Evolutionary conservation across 2,888 invertebrate genomes (phyloP), one percentile per base, ranked within the genome.

Genomic region (Latrodectus elegans): DNA sequence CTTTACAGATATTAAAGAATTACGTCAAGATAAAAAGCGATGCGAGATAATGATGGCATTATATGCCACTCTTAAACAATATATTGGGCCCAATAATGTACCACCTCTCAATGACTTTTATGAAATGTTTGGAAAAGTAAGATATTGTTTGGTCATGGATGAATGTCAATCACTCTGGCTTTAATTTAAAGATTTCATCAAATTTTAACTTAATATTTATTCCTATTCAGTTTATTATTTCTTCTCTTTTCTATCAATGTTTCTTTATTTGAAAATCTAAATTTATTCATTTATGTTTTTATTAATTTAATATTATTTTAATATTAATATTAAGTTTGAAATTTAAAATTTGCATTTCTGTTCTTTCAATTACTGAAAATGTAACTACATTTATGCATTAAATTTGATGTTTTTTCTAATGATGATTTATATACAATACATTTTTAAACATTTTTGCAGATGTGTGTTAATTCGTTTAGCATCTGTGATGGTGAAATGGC

Each of bases 391-490:
- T 38, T 2, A 38, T 38, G 38, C 38, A 38, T 6, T 2, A 38
- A 38, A 38, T 38, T 38, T 38, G 38, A 38, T 38, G 2, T 38
- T 38, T 4, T 38, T 38, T 38, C 38, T 38, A 38, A 38, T 38
- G 38, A 6, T 38, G 6, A 38, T 38, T 4, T 38, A 38, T 38
- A 38, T 38, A 38, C 6, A 38, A 6, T 38, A 38, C 4, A 38
- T 38, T 38, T 38, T 6, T 38, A 38, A 38, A 38, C 38, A 38
- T 38, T 38, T 75, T 49, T 74, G 26, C 51, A 97, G 97, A 95
- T 97, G 94, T 95, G 95, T 89, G 95, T 97, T 53, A 98, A 98
- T 93, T 95, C 96, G 79, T 98, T 97, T 91, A 96, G 95, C 91
- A 96, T 98, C 90, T 93, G 96, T 90, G 96, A 97, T 92, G 94